Evolutionary conservation across 92 coral and sea anemone genomes (phyloP).

Genomic region (Scolanthus callimorphus): DNA sequence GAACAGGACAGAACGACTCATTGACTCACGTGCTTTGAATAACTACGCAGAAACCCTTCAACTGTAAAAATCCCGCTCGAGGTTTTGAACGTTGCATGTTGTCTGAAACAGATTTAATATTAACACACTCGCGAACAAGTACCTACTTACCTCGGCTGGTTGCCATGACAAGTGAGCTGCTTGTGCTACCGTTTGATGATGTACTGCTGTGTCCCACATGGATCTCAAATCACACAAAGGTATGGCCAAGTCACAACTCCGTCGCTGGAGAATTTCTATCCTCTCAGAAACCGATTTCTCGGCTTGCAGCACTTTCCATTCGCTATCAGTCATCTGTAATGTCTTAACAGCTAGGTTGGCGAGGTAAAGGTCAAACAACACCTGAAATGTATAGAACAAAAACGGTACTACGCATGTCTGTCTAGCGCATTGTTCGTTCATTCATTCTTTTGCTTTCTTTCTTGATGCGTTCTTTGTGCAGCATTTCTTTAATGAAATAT

Average conservation of each 20-base stretch:
- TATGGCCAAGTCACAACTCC: conserved; percentile 14
- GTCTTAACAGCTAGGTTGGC: neutral
- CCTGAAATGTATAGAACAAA: neutral
- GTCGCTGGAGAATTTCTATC: conserved; percentile 11
- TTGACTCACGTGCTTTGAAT: neutral
- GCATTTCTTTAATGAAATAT: too few species aligned
- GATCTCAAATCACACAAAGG: conserved; percentile 21
- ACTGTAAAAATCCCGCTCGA: too few species aligned
- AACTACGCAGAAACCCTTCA: too few species aligned
- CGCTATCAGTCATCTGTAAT: conserved; percentile 27
- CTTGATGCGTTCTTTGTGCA: neutral
- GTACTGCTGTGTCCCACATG: conserved; percentile 14
- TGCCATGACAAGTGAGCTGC: conserved; percentile 34
- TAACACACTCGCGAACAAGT: too few species aligned
- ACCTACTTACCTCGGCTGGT: conserved; percentile 44
- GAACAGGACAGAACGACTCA: too few species aligned
- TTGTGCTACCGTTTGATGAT: conserved; percentile 23
- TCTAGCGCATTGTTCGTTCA: too few species aligned
- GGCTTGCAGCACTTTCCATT: conserved; percentile 9
- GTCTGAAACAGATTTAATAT: neutral
- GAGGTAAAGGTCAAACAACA: neutral
- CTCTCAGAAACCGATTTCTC: conserved; percentile 5
- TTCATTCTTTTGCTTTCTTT: neutral
- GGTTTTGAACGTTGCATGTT: too few species aligned
- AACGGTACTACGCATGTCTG: neutral